phyloP scores from a whole-genome alignment of 2,888 invertebrate genomes.

The Tuta absoluta region DNA sequence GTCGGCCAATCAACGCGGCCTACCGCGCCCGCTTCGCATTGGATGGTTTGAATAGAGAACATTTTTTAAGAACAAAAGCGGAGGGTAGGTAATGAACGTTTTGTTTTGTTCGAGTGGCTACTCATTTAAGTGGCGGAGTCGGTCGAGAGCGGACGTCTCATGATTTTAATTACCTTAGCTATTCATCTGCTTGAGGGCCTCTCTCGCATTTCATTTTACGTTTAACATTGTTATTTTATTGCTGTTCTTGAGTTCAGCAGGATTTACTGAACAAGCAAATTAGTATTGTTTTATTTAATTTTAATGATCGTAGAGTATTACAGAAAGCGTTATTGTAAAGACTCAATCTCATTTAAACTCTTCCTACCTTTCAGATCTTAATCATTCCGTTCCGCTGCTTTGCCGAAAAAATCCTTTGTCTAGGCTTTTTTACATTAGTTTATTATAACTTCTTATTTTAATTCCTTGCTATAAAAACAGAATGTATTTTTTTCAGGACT shows the following conservation, averaged over 20 bases:
- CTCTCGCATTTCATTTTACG: constrained; percentile 65
- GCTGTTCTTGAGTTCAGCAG: constrained; percentile 50
- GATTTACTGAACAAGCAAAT: constrained; percentile 71
- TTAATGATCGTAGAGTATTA: constrained; percentile 55
- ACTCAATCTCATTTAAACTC: constrained; percentile 42
- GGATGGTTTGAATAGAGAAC: constrained; percentile 78
- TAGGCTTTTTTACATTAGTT: no score
- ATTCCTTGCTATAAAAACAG: no score
- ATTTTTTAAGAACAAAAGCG: constrained; percentile 73
- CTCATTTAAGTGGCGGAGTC: constrained; percentile 69
- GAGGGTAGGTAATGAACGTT: constrained; percentile 80
- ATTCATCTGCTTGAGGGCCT: constrained; percentile 62
- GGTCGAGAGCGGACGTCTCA: constrained; percentile 69
- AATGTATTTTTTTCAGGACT: no score
- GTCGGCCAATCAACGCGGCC: constrained; percentile 80
- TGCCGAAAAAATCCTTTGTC: no score
- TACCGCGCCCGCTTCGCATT: constrained; percentile 73
- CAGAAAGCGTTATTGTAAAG: constrained; percentile 46
- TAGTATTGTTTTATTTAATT: constrained; percentile 66
- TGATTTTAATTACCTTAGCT: constrained; percentile 72
- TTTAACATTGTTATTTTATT: constrained; percentile 77
- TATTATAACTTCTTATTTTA: no score
- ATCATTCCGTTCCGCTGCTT: not conserved
- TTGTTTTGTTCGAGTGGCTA: constrained; percentile 77
- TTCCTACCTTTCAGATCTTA: no score